These are phyloP conservation scores for Rotaria sp. DNA, from an alignment of 2,888 invertebrate genomes.

Conservation along the genomic window DNA sequence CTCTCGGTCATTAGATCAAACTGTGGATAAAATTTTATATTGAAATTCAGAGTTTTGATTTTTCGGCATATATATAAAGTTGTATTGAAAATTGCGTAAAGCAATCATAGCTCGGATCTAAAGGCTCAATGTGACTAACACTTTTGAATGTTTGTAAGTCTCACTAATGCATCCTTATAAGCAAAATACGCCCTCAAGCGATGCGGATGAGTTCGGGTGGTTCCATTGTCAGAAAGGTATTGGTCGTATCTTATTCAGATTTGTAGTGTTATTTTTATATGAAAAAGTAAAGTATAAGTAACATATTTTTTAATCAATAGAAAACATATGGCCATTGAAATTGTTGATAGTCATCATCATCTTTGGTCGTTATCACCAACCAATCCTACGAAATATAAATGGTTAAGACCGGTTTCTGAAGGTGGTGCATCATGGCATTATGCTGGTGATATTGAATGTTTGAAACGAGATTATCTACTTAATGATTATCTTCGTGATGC, in stretches of 20 bases:
- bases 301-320: background rate
- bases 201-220: too few relatives aligned
- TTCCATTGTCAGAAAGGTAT: too few relatives aligned
- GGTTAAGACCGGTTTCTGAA: background rate
- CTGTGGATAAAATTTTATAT: too few relatives aligned
- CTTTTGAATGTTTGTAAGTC: too few relatives aligned
- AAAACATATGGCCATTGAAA: background rate
- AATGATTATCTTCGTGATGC: background rate
- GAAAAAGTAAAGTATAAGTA: background rate
- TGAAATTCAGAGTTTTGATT: too few relatives aligned
- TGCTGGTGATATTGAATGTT: background rate
- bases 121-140: too few relatives aligned
- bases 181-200: too few relatives aligned
- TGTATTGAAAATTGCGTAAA: too few relatives aligned
- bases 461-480: background rate
- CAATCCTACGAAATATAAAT: background rate
- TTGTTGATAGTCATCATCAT: slow-evolving; percentile 15
- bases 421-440: background rate
- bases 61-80: too few relatives aligned
- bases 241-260: background rate
- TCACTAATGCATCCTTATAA: too few relatives aligned
- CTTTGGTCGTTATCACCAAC: background rate
- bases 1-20: too few relatives aligned
- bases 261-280: background rate
- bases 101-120: too few relatives aligned